phyloP scores from a whole-genome alignment of 2,888 invertebrate genomes.

The Cheilosia impressa region DNA sequence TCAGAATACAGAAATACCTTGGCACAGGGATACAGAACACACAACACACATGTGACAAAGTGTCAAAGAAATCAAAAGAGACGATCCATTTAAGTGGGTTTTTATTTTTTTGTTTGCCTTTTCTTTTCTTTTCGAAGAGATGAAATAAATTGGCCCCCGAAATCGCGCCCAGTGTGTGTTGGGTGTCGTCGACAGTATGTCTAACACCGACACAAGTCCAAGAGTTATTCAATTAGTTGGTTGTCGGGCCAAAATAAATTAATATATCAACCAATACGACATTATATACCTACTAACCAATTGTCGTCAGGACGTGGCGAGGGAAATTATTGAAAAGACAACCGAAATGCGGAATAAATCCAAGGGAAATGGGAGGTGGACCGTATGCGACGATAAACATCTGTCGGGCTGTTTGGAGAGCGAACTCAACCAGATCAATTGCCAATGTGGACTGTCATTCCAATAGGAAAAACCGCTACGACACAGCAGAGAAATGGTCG shows the following conservation, averaged over 20 bases:
- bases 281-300: neutral
- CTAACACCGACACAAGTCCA: conserved; percentile 45
- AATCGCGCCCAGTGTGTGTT: neutral
- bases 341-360: neutral
- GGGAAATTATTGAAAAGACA: conserved; percentile 2
- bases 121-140: conserved; percentile 20
- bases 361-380: neutral
- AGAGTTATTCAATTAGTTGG: conserved; percentile 59
- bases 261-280: conserved; percentile 10
- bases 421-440: neutral
- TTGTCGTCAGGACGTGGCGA: conserved; percentile 20
- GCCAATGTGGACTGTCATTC: neutral
- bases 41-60: conserved; percentile 2
- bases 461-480: neutral
- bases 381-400: neutral
- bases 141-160: conserved; percentile 52
- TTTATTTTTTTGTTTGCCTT: conserved; percentile 1
- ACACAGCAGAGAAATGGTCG: neutral
- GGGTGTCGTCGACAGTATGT: conserved; percentile 47
- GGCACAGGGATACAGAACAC: neutral
- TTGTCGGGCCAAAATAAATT: conserved; percentile 49
- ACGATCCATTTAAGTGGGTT: conserved; percentile 8
- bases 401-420: neutral
- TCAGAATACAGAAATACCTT: conserved; percentile 19
- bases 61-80: conserved; percentile 22